These are phyloP conservation scores for Thaleichthys pacificus DNA, from an alignment of 2,797 vertebrate species.

Conservation along the genomic window DNA sequence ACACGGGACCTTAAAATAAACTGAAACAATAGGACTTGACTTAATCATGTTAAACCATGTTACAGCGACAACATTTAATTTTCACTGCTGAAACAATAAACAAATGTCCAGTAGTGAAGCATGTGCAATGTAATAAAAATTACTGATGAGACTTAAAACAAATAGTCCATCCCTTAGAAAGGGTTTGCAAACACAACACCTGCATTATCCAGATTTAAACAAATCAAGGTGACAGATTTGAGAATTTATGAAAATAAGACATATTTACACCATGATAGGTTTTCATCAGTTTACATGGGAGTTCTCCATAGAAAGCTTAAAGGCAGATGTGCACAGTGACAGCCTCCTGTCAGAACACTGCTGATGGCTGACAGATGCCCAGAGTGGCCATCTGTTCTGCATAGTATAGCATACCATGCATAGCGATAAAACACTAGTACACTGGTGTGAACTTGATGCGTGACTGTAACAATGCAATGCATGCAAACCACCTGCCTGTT, in stretches of 20 bases:
- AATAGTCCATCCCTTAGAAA: background rate
- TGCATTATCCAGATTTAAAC: constrained; percentile 23
- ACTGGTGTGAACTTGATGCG: constrained; percentile 19
- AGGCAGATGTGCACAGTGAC: constrained; percentile 20
- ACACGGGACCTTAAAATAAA: constrained; percentile 25
- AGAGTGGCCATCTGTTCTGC: constrained; percentile 35
- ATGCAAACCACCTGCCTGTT: background rate
- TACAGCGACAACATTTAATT: constrained; percentile 17
- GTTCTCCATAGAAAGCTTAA: constrained; percentile 18
- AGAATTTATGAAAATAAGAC: too few species aligned
- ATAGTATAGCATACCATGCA: constrained; percentile 36
- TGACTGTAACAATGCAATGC: constrained; percentile 15
- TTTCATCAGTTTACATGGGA: background rate
- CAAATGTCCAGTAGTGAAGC: background rate
- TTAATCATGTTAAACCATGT: constrained; percentile 1
- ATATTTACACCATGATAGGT: too few species aligned
- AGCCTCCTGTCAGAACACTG: constrained; percentile 47
- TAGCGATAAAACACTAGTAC: constrained; percentile 1
- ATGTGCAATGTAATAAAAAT: background rate
- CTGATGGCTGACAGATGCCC: constrained; percentile 45
- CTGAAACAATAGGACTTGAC: background rate
- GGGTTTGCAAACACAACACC: constrained; percentile 22
- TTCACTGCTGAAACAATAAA: background rate
- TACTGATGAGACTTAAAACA: background rate
- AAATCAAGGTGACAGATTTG: background rate